Percentiles rank a stretch among this genome's conserved stretches.
Conservation (phyloP, 2,797 vertebrate species). For the Argyrosomus regius region DNA sequence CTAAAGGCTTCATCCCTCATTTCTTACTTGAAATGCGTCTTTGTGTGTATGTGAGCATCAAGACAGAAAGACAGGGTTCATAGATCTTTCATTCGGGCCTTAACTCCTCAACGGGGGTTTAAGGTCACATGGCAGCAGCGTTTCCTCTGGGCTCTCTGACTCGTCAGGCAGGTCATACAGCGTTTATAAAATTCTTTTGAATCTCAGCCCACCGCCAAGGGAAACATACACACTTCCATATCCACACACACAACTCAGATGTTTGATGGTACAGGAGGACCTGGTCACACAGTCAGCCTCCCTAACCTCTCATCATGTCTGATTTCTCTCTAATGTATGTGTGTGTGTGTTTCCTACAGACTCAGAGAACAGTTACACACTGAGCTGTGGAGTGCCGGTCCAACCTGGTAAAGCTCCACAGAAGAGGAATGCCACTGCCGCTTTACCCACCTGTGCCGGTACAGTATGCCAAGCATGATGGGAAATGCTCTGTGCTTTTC, state of each 20-base stretch:
- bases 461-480: slow-evolving; percentile 38
- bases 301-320: slow-evolving; percentile 8
- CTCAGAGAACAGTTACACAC: slow-evolving; percentile 93
- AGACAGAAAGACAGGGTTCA: slow-evolving; percentile 24
- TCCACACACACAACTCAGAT: neutral
- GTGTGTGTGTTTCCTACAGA: slow-evolving; percentile 81
- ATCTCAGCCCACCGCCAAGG: slow-evolving; percentile 60
- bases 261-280: neutral
- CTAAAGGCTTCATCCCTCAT: slow-evolving; percentile 57
- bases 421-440: slow-evolving; percentile 83
- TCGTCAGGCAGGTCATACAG: slow-evolving; percentile 47
- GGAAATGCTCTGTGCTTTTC: slow-evolving; percentile 10
- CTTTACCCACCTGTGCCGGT: slow-evolving; percentile 88
- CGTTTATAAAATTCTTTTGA: slow-evolving; percentile 48
- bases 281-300: neutral
- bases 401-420: slow-evolving; percentile 86
- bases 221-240: slow-evolving; percentile 52
- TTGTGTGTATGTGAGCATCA: slow-evolving; percentile 28
- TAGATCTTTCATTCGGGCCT: slow-evolving; percentile 55
- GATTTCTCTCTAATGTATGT: slow-evolving; percentile 24
- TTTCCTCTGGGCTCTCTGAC: slow-evolving; percentile 45
- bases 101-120: slow-evolving; percentile 36
- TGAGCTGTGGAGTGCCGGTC: slow-evolving; percentile 91
- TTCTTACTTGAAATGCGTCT: slow-evolving; percentile 50
- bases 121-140: slow-evolving; percentile 37